Base-by-base conservation (phyloP, 1,140 invertebrate species). In the Tenebrio molitor region DNA sequence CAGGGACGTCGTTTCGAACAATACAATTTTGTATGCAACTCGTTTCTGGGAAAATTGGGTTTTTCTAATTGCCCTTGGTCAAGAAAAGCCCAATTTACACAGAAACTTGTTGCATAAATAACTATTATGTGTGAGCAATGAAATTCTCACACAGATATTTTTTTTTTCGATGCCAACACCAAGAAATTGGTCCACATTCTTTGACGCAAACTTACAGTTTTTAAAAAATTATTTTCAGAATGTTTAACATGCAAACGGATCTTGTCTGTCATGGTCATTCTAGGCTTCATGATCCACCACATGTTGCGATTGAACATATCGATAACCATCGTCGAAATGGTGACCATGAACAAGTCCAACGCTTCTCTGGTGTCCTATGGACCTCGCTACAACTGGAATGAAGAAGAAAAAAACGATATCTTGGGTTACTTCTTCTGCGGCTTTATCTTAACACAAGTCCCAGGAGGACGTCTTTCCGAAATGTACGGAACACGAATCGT, bases 391-490 rank as follows among this genome's bases (percentile, higher is more conserved):
- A 42, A 78, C 63, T 44, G 72, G 76, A 62, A 66, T 21, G 29
- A 25, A 33, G 69, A 90, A 70, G 85, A 92, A 73, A 90, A 92
- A 77, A 94, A 95, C 75, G 83, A 90, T 33, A 88, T 95, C 36
- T 84, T 94, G 1, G 93, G 93, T 5, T 89, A 90, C 71, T 96
- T 95, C 85, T 96, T 93, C 85, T 94, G 92, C 90, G 94, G 94
- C 2, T 96, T 95, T 81, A 88, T 95, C 5, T 85, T 92, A 39
- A 95, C 93, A 42, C 95, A 95, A 82, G 82, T 96, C 46, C 93
- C 94, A 0, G 95, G 94, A 7, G 94, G 94, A 3, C 86, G 93
- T 41, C 82, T 95, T 17, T 91, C 93, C 5, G 93, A 95, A 78
- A 80, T 92, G 21, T 87, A 93, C 67, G 93, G 93, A 10, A 89